Conservation (phyloP, 2,888 invertebrate genomes). For the Baccha elongata region DNA sequence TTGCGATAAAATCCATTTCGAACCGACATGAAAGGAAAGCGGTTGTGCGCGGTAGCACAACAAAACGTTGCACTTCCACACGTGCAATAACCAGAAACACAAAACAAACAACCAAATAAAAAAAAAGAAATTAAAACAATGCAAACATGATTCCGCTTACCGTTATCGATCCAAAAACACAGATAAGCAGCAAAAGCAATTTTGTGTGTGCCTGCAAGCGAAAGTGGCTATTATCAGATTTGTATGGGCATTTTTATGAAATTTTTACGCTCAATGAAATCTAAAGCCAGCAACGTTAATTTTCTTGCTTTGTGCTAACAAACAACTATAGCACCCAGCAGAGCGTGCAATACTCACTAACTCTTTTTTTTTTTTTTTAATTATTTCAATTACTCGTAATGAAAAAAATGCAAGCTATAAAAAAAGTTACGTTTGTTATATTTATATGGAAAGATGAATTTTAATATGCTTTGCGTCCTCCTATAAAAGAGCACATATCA, state of each 20-base stretch:
- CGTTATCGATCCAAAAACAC: constrained; percentile 54
- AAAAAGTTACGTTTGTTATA: too few species aligned
- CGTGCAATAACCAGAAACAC: constrained; percentile 1
- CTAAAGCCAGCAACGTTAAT: constrained; percentile 26
- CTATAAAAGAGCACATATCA: constrained; percentile 27
- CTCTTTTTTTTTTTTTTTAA: too few species aligned
- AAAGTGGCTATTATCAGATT: constrained; percentile 53
- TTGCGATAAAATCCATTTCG: constrained; percentile 1
- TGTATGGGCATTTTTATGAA: constrained; percentile 59
- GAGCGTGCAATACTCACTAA: constrained; percentile 51
- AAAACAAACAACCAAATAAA: not conserved
- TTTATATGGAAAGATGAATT: too few species aligned
- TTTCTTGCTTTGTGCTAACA: constrained; percentile 25
- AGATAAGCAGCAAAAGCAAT: constrained; percentile 46
- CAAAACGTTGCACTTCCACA: constrained; percentile 1
- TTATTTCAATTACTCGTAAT: constrained; percentile 64
- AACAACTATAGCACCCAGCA: constrained; percentile 49
- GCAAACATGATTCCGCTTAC: constrained; percentile 44
- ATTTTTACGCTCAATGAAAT: constrained; percentile 68
- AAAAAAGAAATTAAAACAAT: constrained; percentile 20
- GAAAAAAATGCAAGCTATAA: constrained; percentile 58
- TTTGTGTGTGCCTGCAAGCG: constrained; percentile 14
- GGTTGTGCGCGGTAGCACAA: not conserved
- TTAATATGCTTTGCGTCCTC: constrained; percentile 62
- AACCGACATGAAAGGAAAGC: not conserved